phyloP scores from a whole-genome alignment of 2,797 vertebrate genomes.

The Spizella passerina region DNA sequence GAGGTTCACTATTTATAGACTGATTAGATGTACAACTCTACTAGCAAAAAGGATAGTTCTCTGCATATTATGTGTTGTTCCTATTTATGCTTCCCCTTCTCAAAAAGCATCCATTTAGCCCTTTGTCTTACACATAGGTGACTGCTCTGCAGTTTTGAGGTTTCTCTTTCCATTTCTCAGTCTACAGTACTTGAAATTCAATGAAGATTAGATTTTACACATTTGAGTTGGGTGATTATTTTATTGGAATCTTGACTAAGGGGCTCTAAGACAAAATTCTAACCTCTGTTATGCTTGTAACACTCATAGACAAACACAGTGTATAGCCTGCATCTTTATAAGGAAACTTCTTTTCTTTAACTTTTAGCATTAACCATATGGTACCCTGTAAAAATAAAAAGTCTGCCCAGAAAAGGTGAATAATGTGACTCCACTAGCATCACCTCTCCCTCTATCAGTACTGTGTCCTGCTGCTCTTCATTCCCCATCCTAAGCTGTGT shows the following conservation, averaged over 20 bases:
- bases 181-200: not conserved
- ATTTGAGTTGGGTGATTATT: not conserved
- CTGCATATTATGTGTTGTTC: not conserved
- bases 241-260: not conserved
- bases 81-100: not conserved
- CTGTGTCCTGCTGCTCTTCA: not conserved
- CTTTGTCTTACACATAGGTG: not conserved
- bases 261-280: not conserved
- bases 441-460: not conserved
- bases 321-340: not conserved
- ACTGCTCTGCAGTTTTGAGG: not conserved
- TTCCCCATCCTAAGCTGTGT: not conserved
- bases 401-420: not conserved
- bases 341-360: not conserved
- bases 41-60: not conserved
- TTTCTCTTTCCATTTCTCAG: not conserved
- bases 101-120: not conserved
- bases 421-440: not conserved
- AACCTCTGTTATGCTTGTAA: not conserved
- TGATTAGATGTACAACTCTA: not conserved
- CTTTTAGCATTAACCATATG: not conserved
- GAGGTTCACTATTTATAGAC: not conserved
- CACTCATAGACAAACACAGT: not conserved
- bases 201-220: not conserved
- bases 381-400: not conserved